Conservation (phyloP, 2,113 vertebrate genomes). For the human (Homo sapiens) region DNA sequence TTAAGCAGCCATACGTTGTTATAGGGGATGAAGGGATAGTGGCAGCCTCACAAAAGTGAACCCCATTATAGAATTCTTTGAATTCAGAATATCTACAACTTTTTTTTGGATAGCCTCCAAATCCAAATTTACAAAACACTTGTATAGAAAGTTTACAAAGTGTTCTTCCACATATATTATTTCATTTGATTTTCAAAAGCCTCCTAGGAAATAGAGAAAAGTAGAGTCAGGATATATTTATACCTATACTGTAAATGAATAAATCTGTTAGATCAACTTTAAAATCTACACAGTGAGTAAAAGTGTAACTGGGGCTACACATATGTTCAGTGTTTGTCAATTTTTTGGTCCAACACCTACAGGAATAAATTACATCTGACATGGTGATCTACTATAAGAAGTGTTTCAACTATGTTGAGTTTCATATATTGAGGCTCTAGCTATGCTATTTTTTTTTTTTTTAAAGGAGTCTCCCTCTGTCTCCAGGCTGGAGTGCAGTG, state of each 20-base stretch:
- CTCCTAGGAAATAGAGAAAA: background rate
- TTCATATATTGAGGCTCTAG: background rate
- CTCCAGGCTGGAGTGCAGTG: no score
- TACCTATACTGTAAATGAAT: background rate
- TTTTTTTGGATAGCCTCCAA: background rate
- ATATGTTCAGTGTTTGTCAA: background rate
- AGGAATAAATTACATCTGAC: conserved; percentile 27
- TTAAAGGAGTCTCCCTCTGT: no score
- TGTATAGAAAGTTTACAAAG: background rate
- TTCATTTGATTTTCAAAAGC: background rate
- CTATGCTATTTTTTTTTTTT: background rate
- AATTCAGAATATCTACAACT: background rate
- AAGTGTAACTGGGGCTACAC: background rate
- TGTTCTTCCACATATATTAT: background rate
- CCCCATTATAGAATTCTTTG: background rate
- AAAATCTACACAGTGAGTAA: background rate
- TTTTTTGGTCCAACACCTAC: background rate
- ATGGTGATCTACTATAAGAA: background rate
- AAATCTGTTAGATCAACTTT: background rate
- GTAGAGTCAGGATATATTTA: background rate
- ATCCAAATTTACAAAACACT: background rate
- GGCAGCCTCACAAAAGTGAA: background rate
- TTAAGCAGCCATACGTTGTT: background rate
- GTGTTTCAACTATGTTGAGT: background rate
- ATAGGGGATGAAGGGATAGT: background rate